phyloP scores from a whole-genome alignment of 64 coral and sea anemone genomes.

The Platygyra sinensis region DNA sequence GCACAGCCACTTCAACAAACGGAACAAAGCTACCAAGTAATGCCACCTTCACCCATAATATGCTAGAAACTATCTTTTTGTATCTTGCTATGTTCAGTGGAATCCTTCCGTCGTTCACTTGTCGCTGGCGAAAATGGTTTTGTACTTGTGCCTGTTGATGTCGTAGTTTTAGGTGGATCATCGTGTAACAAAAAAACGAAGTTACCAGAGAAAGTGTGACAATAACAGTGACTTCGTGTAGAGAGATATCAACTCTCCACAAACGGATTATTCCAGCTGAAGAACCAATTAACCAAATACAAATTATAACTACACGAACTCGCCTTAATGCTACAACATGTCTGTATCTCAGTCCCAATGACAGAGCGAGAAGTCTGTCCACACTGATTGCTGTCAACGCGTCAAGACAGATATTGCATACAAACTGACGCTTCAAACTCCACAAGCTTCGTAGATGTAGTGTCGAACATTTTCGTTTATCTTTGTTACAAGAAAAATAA shows the following conservation, averaged over 20 bases:
- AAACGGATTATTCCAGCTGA: neutral
- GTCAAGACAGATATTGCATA: neutral
- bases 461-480: neutral
- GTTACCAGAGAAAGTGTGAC: neutral
- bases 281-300: neutral
- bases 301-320: neutral
- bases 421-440: neutral
- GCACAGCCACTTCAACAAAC: neutral
- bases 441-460: neutral
- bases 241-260: neutral
- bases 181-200: neutral
- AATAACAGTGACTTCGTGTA: neutral
- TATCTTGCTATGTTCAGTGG: constrained; percentile 9
- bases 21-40: neutral
- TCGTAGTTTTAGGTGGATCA: neutral
- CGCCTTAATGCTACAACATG: neutral
- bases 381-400: constrained; percentile 1
- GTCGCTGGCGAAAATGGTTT: neutral
- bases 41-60: constrained; percentile 3
- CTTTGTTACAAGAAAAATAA: neutral
- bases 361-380: constrained; percentile 18
- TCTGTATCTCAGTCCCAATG: constrained; percentile 4
- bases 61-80: neutral
- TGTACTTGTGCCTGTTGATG: neutral
- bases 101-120: neutral